Evolutionary conservation across 2,113 vertebrate species (phyloP), one percentile per base, ranked within the genome.

Genomic region (Ailuropoda melanoleuca): DNA sequence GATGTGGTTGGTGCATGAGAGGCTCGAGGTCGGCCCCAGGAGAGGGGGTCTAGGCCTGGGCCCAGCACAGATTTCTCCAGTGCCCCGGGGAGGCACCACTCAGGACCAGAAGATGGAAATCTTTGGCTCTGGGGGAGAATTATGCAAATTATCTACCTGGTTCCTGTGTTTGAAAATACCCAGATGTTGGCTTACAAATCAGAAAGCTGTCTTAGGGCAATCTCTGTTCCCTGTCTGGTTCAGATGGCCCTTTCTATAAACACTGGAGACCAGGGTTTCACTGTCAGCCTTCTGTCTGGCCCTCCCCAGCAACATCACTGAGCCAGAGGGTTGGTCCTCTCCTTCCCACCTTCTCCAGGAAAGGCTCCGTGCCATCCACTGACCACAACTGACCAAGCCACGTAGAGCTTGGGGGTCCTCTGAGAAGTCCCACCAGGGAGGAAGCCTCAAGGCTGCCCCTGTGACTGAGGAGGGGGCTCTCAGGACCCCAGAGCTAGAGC

Each of bases 161-260:
- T 90, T 80, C 55, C 77, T 95, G 26, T n/a, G 56, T 95, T 95
- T 29, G 14, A 84, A 93, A 95, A 66, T 75, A 37, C 14, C 82
- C 80, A 64, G 74, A 72, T 89, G 46, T 66, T 58, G 43, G 74
- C 77, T 86, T 74, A 68, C 50, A 55, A 62, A 39, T 72, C 31
- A 37, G 66, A 87, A 48, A 50, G 24, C 62, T 87, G 19, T 78
- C 87, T 46, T 84, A 14, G 53, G 84, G 80, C 81, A 15, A 24
- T 62, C 58, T 46, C n/a, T 55, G 2, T 89, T 85, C 56, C n/a
- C 43, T 87, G 19, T 91, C 23, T 24, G 56, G 14, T 53, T 83
- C 31, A 50, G 66, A 43, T 9, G 14, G 66, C 15, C 55, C 21
- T 92, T 62, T 37, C 48, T 82, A 15, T 95, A 9, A 92, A 95